These are phyloP conservation scores for Mus spretus DNA, from an alignment of 2,797 vertebrate species.

Conservation along the genomic window DNA sequence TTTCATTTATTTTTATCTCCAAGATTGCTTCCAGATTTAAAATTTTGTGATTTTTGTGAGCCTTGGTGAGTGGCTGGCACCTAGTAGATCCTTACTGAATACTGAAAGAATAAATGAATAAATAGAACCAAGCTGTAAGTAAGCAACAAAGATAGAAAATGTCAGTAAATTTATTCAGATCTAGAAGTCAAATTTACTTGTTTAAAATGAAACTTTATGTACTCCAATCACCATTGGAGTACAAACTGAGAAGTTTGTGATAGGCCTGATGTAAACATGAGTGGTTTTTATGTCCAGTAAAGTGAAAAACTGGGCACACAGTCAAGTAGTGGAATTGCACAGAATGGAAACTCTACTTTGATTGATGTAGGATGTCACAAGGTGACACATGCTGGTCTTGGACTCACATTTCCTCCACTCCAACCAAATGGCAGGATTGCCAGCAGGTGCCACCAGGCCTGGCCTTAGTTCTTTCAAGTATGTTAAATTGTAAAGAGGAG, in stretches of 20 bases:
- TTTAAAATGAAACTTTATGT: slow-evolving; percentile 27
- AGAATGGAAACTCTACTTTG: neutral
- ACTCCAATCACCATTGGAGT: neutral
- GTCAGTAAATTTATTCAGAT: slow-evolving; percentile 11
- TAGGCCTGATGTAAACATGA: slow-evolving; percentile 20
- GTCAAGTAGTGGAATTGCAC: slow-evolving; percentile 6
- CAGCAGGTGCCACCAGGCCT: neutral
- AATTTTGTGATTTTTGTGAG: slow-evolving; percentile 60
- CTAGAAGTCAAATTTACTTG: slow-evolving; percentile 32
- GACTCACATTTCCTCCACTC: neutral
- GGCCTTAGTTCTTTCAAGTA: neutral
- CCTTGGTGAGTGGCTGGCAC: neutral
- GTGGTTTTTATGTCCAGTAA: neutral
- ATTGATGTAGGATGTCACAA: neutral
- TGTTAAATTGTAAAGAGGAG: neutral
- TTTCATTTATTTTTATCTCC: slow-evolving; percentile 49
- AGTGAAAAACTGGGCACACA: slow-evolving; percentile 2
- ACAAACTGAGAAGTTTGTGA: neutral
- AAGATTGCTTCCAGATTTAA: slow-evolving; percentile 63
- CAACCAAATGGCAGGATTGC: neutral
- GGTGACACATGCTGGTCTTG: neutral
- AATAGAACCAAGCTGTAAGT: slow-evolving; percentile 51
- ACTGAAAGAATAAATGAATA: slow-evolving; percentile 61
- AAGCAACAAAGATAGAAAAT: slow-evolving; percentile 58
- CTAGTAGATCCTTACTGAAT: slow-evolving; percentile 61